Evolutionary conservation across 64 coral and sea anemone genomes (phyloP).

Genomic region (Montipora efflorescens): DNA sequence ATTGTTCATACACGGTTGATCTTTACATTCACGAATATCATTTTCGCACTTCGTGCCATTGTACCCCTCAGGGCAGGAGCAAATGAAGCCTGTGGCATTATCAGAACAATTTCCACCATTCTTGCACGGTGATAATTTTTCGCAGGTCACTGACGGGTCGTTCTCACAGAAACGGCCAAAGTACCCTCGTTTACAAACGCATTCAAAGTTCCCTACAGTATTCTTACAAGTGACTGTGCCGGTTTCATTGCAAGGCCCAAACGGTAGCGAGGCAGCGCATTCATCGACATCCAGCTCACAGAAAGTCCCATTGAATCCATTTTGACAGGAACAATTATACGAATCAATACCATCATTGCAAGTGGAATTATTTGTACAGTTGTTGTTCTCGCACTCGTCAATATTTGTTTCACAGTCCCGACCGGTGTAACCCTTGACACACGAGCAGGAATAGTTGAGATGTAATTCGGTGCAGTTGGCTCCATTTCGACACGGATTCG

Average conservation of each 20-base stretch:
- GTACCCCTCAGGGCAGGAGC: conserved; percentile 72
- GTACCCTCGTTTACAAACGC: conserved; percentile 67
- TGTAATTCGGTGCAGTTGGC: conserved; percentile 85
- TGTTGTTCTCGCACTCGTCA: conserved; percentile 76
- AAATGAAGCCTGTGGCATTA: conserved; percentile 76
- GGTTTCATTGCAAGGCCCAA: conserved; percentile 54
- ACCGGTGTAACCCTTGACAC: conserved; percentile 72
- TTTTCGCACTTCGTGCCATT: conserved; percentile 66
- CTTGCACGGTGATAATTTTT: conserved; percentile 46
- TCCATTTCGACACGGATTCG: conserved; percentile 75
- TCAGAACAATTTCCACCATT: conserved; percentile 77
- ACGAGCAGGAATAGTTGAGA: conserved; percentile 83
- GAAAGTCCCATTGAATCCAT: conserved; percentile 78
- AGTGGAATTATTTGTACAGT: conserved; percentile 83
- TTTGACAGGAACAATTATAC: conserved; percentile 79
- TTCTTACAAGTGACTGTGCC: conserved; percentile 65
- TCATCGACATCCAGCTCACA: conserved; percentile 86
- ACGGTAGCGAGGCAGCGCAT: conserved; percentile 3
- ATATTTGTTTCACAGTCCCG: conserved; percentile 79
- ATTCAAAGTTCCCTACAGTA: conserved; percentile 68
- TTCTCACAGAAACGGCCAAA: conserved; percentile 74
- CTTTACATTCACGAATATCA: conserved; percentile 81
- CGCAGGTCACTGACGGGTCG: conserved; percentile 69
- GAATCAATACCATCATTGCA: conserved; percentile 71
- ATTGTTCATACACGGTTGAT: conserved; percentile 60